Conservation (phyloP, 1,140 invertebrate species). For the Penaeus vannamei region DNA sequence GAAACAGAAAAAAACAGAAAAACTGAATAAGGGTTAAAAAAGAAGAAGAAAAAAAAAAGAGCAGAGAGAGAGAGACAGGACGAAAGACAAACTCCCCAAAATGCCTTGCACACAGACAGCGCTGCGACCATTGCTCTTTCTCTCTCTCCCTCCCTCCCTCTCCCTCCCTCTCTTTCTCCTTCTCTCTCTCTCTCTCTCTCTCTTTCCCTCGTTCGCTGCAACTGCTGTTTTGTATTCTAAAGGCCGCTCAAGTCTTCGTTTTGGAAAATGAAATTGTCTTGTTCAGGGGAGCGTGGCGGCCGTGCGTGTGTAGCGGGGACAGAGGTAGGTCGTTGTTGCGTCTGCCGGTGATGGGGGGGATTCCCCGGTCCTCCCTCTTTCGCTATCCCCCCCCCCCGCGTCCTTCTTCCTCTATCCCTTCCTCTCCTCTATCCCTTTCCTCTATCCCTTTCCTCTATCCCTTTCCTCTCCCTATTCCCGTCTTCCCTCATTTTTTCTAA, state of each 20-base stretch:
- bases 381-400: too few relatives aligned
- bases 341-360: too few relatives aligned
- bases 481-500: too few relatives aligned
- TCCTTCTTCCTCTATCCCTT: too few relatives aligned
- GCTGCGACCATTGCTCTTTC: constrained; percentile 32
- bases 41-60: background rate
- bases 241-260: constrained; percentile 39
- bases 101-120: background rate
- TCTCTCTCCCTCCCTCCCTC: background rate
- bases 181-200: constrained; percentile 9
- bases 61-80: background rate
- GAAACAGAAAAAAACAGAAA: background rate
- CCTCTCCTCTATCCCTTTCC: too few relatives aligned
- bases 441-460: too few relatives aligned
- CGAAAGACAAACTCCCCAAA: background rate
- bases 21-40: background rate
- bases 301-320: background rate
- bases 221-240: constrained; percentile 56
- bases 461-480: too few relatives aligned
- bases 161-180: background rate
- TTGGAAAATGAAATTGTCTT: constrained; percentile 59
- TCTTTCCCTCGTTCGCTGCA: constrained; percentile 29
- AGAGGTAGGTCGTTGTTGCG: too few relatives aligned
- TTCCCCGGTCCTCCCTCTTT: too few relatives aligned
- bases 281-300: constrained; percentile 47